Base-by-base conservation (phyloP, 2,797 vertebrate species). In the Calcarius lapponicus region DNA sequence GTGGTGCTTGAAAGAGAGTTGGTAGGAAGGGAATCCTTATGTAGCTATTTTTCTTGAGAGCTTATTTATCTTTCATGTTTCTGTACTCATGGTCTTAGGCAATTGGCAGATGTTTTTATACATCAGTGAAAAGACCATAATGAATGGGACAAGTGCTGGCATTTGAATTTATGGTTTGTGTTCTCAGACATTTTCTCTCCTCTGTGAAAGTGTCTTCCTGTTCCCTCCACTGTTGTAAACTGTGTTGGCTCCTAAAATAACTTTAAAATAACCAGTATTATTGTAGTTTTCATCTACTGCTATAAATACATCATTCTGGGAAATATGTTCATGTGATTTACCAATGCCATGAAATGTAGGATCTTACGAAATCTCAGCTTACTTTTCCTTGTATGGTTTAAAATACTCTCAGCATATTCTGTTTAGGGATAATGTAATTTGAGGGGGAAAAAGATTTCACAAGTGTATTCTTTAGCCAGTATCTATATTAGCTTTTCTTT, bases 261-360 rank as follows among this genome's bases (percentile, higher is more conserved):
- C 54, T 86, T 93, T 58, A 34, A 95, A 96, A 91, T 87, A 90
- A 90, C 50, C 18, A 42, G 3, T 13, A 74, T 93, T 88, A 75
- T 83, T 87, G 72, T 88, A 54, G 45, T 80, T 89, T 94, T 92
- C 42, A 47, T 95, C 57, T 86, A 40, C n/a, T 92, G 28, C 79
- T 93, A 91, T 88, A 95, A 96, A 96, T 93, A 93, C 31, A 76
- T 81, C 31, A 67, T 87, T 94, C 72, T 75, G 69, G 65, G 61
- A 96, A 96, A 50, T 75, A 53, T 62, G 80, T 54, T 92, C 60
- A 56, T 86, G n/a, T 93, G 88, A 87, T 92, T 96, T 95, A 86
- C 28, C 28, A 72, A 45, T 0, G 11, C 75, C 34, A 28, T 69
- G 45, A 92, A 95, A 88, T 56, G 57, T 57, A 80, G n/a, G 28